Percentiles rank a stretch among this genome's conserved stretches.
phyloP scores from a whole-genome alignment of 2,113 vertebrate genomes.

The Amazona vittata region DNA sequence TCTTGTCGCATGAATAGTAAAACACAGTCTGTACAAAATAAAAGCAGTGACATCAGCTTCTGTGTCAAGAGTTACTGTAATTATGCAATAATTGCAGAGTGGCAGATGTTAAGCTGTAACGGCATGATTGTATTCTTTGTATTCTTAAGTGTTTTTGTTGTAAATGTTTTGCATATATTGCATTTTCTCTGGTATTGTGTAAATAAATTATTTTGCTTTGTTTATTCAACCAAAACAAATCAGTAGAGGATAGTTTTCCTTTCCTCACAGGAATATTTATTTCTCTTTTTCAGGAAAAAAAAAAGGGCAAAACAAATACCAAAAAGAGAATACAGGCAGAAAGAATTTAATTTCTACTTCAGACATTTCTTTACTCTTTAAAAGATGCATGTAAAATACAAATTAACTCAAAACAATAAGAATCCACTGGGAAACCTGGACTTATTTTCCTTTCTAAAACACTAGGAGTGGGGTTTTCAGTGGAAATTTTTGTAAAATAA shows the following conservation, averaged over 20 bases:
- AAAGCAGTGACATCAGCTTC: neutral
- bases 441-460: neutral
- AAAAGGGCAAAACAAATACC: neutral
- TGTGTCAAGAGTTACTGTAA: neutral
- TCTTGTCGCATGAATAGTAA: neutral
- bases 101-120: neutral
- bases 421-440: neutral
- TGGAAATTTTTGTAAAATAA: neutral
- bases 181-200: neutral
- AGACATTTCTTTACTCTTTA: neutral
- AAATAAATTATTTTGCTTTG: neutral
- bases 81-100: neutral
- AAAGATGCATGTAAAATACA: neutral
- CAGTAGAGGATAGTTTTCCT: neutral
- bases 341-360: neutral
- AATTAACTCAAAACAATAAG: neutral
- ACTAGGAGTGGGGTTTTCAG: rapidly evolving
- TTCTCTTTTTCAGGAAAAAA: neutral
- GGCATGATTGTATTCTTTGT: neutral
- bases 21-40: neutral
- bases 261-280: neutral
- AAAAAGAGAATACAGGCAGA: neutral
- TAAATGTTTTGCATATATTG: neutral
- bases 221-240: neutral
- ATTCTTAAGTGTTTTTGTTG: neutral